Conservation (phyloP, 2,888 invertebrate species). For the Parnassius glacialis region DNA sequence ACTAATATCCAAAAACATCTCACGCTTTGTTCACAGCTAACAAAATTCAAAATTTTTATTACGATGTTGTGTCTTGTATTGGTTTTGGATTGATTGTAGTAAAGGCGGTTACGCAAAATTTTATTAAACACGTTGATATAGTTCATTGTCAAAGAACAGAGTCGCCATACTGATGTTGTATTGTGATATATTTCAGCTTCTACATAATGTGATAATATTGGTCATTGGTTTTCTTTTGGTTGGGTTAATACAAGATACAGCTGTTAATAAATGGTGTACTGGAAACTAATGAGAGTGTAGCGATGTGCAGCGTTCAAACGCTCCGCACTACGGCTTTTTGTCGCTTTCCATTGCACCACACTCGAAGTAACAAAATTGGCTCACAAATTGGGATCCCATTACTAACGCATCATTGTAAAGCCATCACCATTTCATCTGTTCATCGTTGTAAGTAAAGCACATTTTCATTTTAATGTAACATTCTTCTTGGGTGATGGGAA, state of each 20-base stretch:
- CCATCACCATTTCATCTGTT: constrained; percentile 72
- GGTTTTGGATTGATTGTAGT: constrained; percentile 69
- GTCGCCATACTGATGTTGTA: constrained; percentile 62
- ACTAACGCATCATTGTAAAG: constrained; percentile 80
- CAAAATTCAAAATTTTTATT: constrained; percentile 73
- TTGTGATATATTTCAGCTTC: constrained; percentile 80
- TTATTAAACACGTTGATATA: constrained; percentile 27
- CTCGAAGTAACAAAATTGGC: constrained; percentile 77
- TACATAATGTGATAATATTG: constrained; percentile 75
- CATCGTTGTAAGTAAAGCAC: constrained; percentile 78
- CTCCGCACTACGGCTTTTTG: constrained; percentile 70
- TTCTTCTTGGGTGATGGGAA: constrained; percentile 46
- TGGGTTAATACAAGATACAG: constrained; percentile 82
- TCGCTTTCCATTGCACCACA: constrained; percentile 80
- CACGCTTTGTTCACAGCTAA: constrained; percentile 77
- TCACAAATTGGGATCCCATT: constrained; percentile 78
- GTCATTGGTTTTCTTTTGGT: constrained; percentile 80
- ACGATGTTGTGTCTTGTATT: constrained; percentile 81
- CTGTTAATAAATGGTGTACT: constrained; percentile 77
- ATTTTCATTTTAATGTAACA: constrained; percentile 52
- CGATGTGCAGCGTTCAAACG: constrained; percentile 57
- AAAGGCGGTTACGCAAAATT: constrained; percentile 46
- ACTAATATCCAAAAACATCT: constrained; percentile 72
- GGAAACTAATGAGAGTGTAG: constrained; percentile 75
- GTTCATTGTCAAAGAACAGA: constrained; percentile 26